phyloP scores from a whole-genome alignment of 2,113 vertebrate genomes.

The Trichechus manatus region DNA sequence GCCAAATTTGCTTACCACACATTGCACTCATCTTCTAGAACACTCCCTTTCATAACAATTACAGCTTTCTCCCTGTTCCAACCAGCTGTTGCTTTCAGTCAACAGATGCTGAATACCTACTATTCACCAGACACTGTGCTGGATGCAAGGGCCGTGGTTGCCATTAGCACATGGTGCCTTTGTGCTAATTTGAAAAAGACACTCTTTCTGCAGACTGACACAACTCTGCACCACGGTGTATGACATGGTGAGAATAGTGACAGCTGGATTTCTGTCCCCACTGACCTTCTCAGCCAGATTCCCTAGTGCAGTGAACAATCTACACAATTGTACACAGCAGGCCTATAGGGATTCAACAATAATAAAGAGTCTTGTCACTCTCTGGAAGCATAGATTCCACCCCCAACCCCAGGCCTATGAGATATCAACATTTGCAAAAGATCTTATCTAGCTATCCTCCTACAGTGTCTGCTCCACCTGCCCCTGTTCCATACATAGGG shows the following conservation, averaged over 20 bases:
- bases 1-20: neutral
- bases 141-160: neutral
- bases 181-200: neutral
- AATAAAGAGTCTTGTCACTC: slow-evolving; percentile 10
- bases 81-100: neutral
- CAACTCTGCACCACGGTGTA: neutral
- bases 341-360: neutral
- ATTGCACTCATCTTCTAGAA: neutral
- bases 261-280: neutral
- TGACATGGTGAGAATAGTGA: neutral
- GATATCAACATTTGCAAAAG: neutral
- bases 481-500: neutral
- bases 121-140: neutral
- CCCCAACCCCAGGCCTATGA: neutral
- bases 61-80: neutral
- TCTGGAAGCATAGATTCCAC: neutral
- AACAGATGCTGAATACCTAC: neutral
- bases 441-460: neutral
- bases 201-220: neutral
- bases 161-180: neutral
- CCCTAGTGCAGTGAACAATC: neutral
- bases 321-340: neutral
- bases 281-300: neutral
- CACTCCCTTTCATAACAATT: neutral
- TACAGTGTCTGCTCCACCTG: neutral